A percentile compares a stretch with the other conserved stretches of the same genome.
These are phyloP conservation scores for Tyto alba DNA, from an alignment of 2,113 vertebrate species.

Conservation along the genomic window DNA sequence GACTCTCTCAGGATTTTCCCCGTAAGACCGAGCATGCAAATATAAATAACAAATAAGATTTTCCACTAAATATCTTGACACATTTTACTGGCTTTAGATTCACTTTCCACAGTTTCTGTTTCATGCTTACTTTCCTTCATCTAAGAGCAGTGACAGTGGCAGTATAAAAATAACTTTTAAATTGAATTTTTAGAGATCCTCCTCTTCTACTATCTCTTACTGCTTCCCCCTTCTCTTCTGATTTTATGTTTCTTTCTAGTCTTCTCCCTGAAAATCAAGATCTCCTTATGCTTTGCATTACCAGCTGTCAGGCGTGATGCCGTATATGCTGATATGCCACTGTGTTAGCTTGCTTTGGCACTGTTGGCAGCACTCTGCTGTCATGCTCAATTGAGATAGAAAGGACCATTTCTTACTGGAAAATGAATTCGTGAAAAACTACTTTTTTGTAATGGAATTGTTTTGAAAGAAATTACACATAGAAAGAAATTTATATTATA, in stretches of 20 bases:
- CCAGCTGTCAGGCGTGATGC: conserved; percentile 39
- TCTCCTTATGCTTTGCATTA: conserved; percentile 50
- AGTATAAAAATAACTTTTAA: conserved; percentile 53
- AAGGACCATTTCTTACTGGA: not conserved
- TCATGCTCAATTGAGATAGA: conserved; percentile 38
- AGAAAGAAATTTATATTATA: not conserved
- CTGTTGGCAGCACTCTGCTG: conserved; percentile 20
- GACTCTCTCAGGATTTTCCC: not conserved
- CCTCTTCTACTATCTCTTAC: conserved; percentile 18
- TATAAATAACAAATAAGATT: conserved; percentile 49
- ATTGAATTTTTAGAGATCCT: conserved; percentile 27
- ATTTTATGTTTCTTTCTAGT: conserved; percentile 32
- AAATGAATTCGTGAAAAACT: conserved; percentile 21
- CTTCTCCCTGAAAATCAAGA: conserved; percentile 48
- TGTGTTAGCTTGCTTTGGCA: not conserved
- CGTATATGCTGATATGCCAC: not conserved
- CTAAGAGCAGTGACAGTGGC: conserved; percentile 5
- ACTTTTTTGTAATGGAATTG: not conserved
- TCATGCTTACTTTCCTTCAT: conserved; percentile 43
- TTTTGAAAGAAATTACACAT: conserved; percentile 12
- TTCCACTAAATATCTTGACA: conserved; percentile 32
- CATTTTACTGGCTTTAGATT: conserved; percentile 33
- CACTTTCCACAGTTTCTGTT: conserved; percentile 12
- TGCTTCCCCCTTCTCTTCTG: conserved; percentile 29
- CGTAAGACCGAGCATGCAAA: not conserved